phyloP scores from a whole-genome alignment of 2,797 vertebrate species.

The Siniperca scherzeri region DNA sequence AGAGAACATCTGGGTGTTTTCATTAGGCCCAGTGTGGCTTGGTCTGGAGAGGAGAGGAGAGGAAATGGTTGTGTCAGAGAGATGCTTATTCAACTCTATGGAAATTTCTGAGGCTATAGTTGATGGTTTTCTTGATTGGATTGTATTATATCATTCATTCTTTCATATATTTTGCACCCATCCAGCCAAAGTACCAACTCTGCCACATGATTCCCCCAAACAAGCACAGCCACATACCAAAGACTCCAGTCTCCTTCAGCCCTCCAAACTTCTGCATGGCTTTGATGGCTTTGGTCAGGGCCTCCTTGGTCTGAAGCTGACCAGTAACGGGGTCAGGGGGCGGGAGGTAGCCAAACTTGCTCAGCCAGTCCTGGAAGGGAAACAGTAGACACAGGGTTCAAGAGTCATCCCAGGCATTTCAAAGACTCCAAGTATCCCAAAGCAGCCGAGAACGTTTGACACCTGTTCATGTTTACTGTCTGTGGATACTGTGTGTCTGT shows the following conservation, averaged over 20 bases:
- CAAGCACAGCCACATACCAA: constrained; percentile 67
- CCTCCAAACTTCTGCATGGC: constrained; percentile 97
- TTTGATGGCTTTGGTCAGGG: constrained; percentile 92
- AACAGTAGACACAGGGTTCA: constrained; percentile 53
- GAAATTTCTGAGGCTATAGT: not conserved
- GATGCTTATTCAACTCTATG: constrained; percentile 8
- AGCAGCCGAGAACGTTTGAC: constrained; percentile 32
- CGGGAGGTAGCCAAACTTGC: constrained; percentile 95
- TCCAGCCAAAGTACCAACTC: constrained; percentile 79
- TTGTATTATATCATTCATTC: not conserved
- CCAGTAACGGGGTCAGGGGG: constrained; percentile 90
- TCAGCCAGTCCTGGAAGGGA: constrained; percentile 93
- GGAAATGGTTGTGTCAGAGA: not conserved
- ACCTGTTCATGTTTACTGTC: constrained; percentile 55
- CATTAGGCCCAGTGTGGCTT: constrained; percentile 88
- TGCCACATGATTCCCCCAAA: not conserved
- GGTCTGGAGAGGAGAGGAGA: constrained; percentile 80
- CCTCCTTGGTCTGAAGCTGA: constrained; percentile 93
- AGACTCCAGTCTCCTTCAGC: constrained; percentile 85
- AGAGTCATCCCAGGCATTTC: constrained; percentile 45
- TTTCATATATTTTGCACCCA: not conserved
- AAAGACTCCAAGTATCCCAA: constrained; percentile 40
- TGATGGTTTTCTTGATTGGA: not conserved
- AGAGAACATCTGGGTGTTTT: constrained; percentile 97
- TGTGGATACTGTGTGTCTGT: constrained; percentile 12